These are phyloP conservation scores for Balanococcus diminutus DNA, from an alignment of 2,888 invertebrate species.

Conservation along the genomic window DNA sequence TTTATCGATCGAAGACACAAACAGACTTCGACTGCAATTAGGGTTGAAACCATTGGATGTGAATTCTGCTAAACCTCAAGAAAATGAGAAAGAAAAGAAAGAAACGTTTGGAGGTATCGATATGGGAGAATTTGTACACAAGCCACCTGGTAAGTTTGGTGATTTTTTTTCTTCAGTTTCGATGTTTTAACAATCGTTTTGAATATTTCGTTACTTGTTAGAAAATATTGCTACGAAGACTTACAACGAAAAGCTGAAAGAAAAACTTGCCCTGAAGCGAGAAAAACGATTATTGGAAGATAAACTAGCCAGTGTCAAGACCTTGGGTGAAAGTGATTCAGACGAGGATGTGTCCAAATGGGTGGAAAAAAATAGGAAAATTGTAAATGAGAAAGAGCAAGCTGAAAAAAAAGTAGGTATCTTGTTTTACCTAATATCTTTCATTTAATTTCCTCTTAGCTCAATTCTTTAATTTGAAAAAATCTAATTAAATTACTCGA, in stretches of 20 bases:
- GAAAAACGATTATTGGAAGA: slow-evolving; percentile 79
- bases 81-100: slow-evolving; percentile 55
- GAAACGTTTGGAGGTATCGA: slow-evolving; percentile 61
- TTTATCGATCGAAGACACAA: slow-evolving; percentile 83
- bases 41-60: slow-evolving; percentile 90
- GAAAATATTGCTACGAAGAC: slow-evolving; percentile 75
- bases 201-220: slow-evolving; percentile 54
- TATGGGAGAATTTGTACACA: slow-evolving; percentile 78
- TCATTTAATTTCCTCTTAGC: too few relatives aligned
- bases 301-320: slow-evolving; percentile 68
- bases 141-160: slow-evolving; percentile 68
- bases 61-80: slow-evolving; percentile 61
- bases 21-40: slow-evolving; percentile 87
- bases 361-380: slow-evolving; percentile 80
- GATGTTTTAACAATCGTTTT: neutral
- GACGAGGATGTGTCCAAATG: slow-evolving; percentile 79
- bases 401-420: slow-evolving; percentile 78
- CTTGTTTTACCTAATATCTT: neutral
- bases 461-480: too few relatives aligned
- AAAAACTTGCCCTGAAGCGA: slow-evolving; percentile 76
- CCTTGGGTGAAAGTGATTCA: slow-evolving; percentile 72
- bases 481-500: too few relatives aligned
- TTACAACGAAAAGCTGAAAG: slow-evolving; percentile 79
- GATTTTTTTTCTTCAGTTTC: neutral
- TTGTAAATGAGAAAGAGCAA: slow-evolving; percentile 78